A percentile compares a stretch with the other conserved stretches of the same genome.
Evolutionary conservation across 1,140 invertebrate species (phyloP).

Genomic region (Dufourea novaeangliae): DNA sequence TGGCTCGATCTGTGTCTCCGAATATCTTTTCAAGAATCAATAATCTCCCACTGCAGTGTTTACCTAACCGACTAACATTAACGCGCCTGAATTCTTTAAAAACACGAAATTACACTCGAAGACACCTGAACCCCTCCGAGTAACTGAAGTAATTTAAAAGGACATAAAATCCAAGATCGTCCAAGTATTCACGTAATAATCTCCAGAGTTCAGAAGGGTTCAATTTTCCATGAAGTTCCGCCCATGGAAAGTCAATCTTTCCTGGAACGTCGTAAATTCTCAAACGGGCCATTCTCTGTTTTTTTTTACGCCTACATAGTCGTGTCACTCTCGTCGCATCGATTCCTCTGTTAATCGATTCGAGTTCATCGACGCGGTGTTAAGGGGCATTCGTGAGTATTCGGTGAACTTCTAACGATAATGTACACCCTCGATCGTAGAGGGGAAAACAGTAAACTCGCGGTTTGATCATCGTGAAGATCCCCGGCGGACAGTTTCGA

Average conservation of each 20-base stretch:
- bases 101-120: too few relatives aligned
- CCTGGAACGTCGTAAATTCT: slow-evolving; percentile 18
- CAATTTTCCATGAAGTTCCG: background rate
- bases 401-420: background rate
- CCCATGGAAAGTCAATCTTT: too few relatives aligned
- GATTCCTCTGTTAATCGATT: background rate
- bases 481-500: slow-evolving; percentile 53
- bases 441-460: slow-evolving; percentile 44
- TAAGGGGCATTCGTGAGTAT: background rate
- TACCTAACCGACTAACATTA: too few relatives aligned
- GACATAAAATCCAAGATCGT: slow-evolving; percentile 3
- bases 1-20: too few relatives aligned
- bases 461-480: slow-evolving; percentile 44
- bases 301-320: background rate
- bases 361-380: background rate
- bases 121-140: too few relatives aligned
- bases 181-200: background rate
- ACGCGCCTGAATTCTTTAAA: too few relatives aligned
- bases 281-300: background rate
- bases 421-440: slow-evolving; percentile 17
- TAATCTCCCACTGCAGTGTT: too few relatives aligned
- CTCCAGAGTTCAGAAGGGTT: background rate
- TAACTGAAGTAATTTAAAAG: too few relatives aligned
- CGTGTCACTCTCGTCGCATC: background rate
- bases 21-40: too few relatives aligned